Evolutionary conservation across 2,888 invertebrate species (phyloP).

Genomic region (Cheiracanthium punctorium): DNA sequence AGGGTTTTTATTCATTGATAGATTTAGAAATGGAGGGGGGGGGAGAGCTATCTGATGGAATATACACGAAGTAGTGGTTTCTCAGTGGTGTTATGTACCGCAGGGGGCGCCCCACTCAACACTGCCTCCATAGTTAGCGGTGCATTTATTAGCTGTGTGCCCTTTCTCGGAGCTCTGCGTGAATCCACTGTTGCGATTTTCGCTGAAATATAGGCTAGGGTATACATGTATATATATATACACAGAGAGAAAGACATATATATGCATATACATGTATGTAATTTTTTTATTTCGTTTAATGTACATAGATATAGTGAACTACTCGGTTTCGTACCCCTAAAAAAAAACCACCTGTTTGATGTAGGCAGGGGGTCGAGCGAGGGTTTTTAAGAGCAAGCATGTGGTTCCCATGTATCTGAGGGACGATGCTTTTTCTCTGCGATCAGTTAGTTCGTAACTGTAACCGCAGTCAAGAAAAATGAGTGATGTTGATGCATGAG

Average conservation of each 20-base stretch:
- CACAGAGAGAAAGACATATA: neutral
- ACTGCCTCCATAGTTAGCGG: slow-evolving; percentile 67
- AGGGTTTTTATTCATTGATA: slow-evolving; percentile 53
- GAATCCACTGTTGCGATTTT: slow-evolving; percentile 51
- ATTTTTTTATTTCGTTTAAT: slow-evolving; percentile 40
- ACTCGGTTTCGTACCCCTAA: neutral
- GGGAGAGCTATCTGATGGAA: slow-evolving; percentile 66
- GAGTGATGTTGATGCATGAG: slow-evolving; percentile 40
- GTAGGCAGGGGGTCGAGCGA: slow-evolving; percentile 5
- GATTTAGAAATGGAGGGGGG: slow-evolving; percentile 58
- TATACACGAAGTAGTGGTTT: slow-evolving; percentile 66
- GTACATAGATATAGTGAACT: slow-evolving; percentile 21
- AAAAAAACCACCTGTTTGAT: slow-evolving; percentile 61
- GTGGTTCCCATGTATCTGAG: neutral
- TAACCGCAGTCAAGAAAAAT: slow-evolving; percentile 6
- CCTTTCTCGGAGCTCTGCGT: slow-evolving; percentile 48
- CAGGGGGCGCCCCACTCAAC: slow-evolving; percentile 51
- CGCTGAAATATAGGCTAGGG: slow-evolving; percentile 56
- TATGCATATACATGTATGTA: slow-evolving; percentile 25
- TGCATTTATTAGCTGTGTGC: slow-evolving; percentile 67
- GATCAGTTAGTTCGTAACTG: slow-evolving; percentile 21
- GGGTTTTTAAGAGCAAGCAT: neutral
- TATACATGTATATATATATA: slow-evolving; percentile 40
- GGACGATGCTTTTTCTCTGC: neutral
- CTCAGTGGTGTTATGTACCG: slow-evolving; percentile 62